Evolutionary conservation across 1,140 invertebrate species (phyloP), one percentile per base, ranked within the genome.

Genomic region (Drosophila yakuba): DNA sequence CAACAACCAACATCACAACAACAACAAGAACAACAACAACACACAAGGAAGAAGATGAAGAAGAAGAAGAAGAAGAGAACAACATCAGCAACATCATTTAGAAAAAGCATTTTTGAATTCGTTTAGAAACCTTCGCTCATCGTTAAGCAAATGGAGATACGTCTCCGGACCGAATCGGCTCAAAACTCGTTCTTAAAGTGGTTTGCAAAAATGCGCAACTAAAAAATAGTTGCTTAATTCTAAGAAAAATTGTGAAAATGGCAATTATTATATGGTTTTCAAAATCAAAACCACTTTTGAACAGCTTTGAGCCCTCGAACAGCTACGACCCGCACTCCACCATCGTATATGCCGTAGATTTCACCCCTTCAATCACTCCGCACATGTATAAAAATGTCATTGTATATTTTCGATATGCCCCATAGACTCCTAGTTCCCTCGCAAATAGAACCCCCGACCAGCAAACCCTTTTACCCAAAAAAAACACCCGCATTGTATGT

Each of bases 1-100:
- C 44, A 56, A 63, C 48, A 55, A 72, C 54, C 25, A 62, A 25
- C 39, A 63, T 25, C 48, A 72, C 54, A 39, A 62, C 38, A 61
- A 72, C 54, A 39, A 62, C 38, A 61, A 56, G 41, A 62, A 43
- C 60, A 74, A 58, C 12, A 51, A 68, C 51, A 55, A 61, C 23
- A 69, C 51, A 52, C 38, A 68, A 48, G 32, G 44, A 43, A 41
- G 39, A 10, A 32, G 32, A 63, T 35, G 51, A 45, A 35, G 25
- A 45, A 32, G 11, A 45, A 35, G 25, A 45, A 32, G 11, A 51
- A 17, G 25, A 50, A 57, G 67, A 71, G 41, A 54, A 25, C 32
- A 36, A 7, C 59, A 47, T 23, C 60, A 58, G 20, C 39, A 58
- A 38, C 54, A 61, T 47, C 39, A 72, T 60, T 60, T 72, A 60